These are phyloP conservation scores for Operophtera brumata DNA, from an alignment of 2,888 invertebrate species.

Conservation along the genomic window DNA sequence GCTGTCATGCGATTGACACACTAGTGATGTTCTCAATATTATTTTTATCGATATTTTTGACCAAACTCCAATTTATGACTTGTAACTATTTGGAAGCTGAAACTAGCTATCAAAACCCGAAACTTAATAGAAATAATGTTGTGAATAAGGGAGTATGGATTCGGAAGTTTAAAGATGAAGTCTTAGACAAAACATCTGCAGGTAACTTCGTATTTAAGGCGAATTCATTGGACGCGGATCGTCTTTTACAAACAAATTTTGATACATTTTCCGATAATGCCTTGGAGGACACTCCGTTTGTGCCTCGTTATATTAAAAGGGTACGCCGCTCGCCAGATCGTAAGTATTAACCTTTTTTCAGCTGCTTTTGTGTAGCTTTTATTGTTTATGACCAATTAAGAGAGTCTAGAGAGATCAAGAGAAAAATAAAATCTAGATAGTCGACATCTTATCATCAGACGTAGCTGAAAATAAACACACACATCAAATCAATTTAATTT, in stretches of 20 bases:
- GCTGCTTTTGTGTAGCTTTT: neutral
- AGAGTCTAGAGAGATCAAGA: neutral
- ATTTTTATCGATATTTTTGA: slow-evolving; percentile 42
- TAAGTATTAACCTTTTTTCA: slow-evolving; percentile 40
- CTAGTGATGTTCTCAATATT: slow-evolving; percentile 52
- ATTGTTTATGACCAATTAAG: neutral
- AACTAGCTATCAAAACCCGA: slow-evolving; percentile 44
- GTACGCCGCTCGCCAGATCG: slow-evolving; percentile 51
- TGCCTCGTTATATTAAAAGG: slow-evolving; percentile 51
- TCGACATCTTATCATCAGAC: too few relatives aligned
- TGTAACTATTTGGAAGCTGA: slow-evolving; percentile 41
- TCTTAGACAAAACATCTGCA: slow-evolving; percentile 32
- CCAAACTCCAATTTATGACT: slow-evolving; percentile 28
- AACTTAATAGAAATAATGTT: slow-evolving; percentile 57
- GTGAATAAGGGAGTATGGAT: slow-evolving; percentile 66
- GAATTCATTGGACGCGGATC: slow-evolving; percentile 56
- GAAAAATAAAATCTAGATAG: too few relatives aligned
- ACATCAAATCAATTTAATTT: too few relatives aligned
- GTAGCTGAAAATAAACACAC: too few relatives aligned
- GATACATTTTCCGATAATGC: slow-evolving; percentile 45
- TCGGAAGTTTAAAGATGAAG: slow-evolving; percentile 26
- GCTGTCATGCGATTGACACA: slow-evolving; percentile 28
- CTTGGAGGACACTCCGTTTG: slow-evolving; percentile 41
- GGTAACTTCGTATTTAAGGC: slow-evolving; percentile 50
- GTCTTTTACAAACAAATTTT: slow-evolving; percentile 49